These are phyloP conservation scores for Rhynchophorus ferrugineus DNA, from an alignment of 1,140 invertebrate genomes.

Conservation along the genomic window DNA sequence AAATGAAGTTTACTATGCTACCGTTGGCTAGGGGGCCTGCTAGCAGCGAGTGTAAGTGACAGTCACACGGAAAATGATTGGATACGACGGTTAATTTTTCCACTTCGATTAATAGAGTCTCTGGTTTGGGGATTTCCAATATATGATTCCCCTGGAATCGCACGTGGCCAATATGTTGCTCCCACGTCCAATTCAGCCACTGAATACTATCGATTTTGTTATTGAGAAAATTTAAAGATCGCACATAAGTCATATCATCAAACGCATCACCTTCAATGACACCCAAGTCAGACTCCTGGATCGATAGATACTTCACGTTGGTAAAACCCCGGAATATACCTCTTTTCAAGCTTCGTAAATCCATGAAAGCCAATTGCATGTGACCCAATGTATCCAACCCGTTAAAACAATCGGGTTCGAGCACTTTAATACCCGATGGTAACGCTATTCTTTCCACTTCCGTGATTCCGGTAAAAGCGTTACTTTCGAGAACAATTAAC, in stretches of 20 bases:
- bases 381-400: slow-evolving; percentile 70
- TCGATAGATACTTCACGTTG: slow-evolving; percentile 61
- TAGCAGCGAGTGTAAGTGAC: slow-evolving; percentile 65
- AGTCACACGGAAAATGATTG: slow-evolving; percentile 80
- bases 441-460: slow-evolving; percentile 68
- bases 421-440: slow-evolving; percentile 63
- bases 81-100: slow-evolving; percentile 57
- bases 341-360: slow-evolving; percentile 57
- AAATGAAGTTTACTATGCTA: slow-evolving; percentile 55
- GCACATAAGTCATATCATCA: slow-evolving; percentile 58
- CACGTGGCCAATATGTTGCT: slow-evolving; percentile 59
- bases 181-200: slow-evolving; percentile 56
- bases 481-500: slow-evolving; percentile 59
- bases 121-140: slow-evolving; percentile 59
- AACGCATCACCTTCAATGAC: slow-evolving; percentile 64
- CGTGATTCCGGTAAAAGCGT: slow-evolving; percentile 71
- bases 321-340: slow-evolving; percentile 69
- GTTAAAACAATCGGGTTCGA: slow-evolving; percentile 71
- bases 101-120: slow-evolving; percentile 56
- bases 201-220: slow-evolving; percentile 77
- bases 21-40: slow-evolving; percentile 64
- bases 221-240: slow-evolving; percentile 64
- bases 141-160: slow-evolving; percentile 75
- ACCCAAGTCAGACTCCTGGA: slow-evolving; percentile 74
- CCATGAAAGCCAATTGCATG: slow-evolving; percentile 74